phyloP scores from a whole-genome alignment of 1,140 invertebrate genomes.

The Zaprionus kolodkinae region DNA sequence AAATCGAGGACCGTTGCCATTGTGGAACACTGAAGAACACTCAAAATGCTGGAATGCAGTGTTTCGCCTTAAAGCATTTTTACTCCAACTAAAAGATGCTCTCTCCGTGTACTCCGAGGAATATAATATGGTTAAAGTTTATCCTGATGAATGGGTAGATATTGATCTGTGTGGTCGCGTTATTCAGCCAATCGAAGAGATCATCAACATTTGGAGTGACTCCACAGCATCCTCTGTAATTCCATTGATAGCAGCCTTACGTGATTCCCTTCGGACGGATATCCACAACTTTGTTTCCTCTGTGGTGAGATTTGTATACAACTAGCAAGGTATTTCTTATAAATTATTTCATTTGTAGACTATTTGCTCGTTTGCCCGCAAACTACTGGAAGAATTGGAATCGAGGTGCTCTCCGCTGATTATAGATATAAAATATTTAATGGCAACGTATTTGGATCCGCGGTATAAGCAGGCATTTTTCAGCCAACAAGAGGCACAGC shows the following conservation, averaged over 20 bases:
- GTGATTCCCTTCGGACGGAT: slow-evolving; percentile 57
- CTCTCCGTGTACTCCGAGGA: slow-evolving; percentile 54
- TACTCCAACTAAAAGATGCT: slow-evolving; percentile 54
- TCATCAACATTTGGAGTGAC: slow-evolving; percentile 55
- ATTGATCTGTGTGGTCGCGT: slow-evolving; percentile 64
- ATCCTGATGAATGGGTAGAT: slow-evolving; percentile 61
- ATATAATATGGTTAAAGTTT: slow-evolving; percentile 51
- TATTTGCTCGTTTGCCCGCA: slow-evolving; percentile 59
- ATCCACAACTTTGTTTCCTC: slow-evolving; percentile 64
- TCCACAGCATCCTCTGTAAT: slow-evolving; percentile 59
- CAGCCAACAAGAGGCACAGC: slow-evolving; percentile 48
- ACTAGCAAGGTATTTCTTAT: not conserved
- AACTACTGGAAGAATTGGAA: slow-evolving; percentile 59
- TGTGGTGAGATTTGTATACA: slow-evolving; percentile 33
- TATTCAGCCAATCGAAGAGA: slow-evolving; percentile 62
- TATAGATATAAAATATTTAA: slow-evolving; percentile 54
- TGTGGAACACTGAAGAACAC: not conserved
- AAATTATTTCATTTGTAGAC: slow-evolving; percentile 26
- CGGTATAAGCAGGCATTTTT: slow-evolving; percentile 67
- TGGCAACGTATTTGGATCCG: slow-evolving; percentile 69
- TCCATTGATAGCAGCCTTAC: slow-evolving; percentile 55
- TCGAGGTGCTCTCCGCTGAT: slow-evolving; percentile 41
- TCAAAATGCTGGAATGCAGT: slow-evolving; percentile 38
- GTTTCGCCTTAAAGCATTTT: slow-evolving; percentile 42
- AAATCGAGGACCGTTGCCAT: slow-evolving; percentile 27